phyloP scores from a whole-genome alignment of 2,113 vertebrate genomes.

The Microcebus tavaratra region DNA sequence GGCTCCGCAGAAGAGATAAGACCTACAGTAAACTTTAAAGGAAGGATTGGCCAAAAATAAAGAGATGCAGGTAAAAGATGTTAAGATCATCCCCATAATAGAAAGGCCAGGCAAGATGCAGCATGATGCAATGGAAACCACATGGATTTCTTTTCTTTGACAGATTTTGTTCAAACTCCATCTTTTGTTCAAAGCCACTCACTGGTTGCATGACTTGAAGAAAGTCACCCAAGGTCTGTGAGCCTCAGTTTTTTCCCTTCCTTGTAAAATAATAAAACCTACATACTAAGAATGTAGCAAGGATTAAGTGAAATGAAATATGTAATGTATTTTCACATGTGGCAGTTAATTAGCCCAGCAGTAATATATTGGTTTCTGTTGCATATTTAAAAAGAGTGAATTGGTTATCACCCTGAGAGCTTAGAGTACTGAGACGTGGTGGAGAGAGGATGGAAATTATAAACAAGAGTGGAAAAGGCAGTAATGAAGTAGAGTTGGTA shows the following conservation, averaged over 20 bases:
- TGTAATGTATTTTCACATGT: neutral
- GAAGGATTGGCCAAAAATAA: neutral
- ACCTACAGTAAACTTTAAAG: neutral
- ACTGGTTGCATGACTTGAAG: neutral
- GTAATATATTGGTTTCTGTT: neutral
- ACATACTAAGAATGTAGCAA: neutral
- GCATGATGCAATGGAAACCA: neutral
- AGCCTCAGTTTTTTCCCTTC: neutral
- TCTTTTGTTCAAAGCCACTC: neutral
- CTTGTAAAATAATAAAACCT: neutral
- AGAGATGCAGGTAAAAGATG: neutral
- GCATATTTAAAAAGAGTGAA: neutral
- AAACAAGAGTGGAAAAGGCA: neutral
- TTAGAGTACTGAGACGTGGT: neutral
- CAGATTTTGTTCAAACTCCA: neutral
- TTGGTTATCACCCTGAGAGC: neutral
- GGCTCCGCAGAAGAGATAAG: neutral
- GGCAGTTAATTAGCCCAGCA: neutral
- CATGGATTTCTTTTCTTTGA: neutral
- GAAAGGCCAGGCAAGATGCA: neutral
- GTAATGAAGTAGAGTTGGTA: neutral
- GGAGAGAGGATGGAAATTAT: neutral
- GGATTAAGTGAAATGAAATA: neutral
- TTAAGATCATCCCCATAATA: neutral
- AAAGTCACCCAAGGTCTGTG: neutral